Conservation (phyloP, 1,140 invertebrate species). For the Diabrotica undecimpunctata region DNA sequence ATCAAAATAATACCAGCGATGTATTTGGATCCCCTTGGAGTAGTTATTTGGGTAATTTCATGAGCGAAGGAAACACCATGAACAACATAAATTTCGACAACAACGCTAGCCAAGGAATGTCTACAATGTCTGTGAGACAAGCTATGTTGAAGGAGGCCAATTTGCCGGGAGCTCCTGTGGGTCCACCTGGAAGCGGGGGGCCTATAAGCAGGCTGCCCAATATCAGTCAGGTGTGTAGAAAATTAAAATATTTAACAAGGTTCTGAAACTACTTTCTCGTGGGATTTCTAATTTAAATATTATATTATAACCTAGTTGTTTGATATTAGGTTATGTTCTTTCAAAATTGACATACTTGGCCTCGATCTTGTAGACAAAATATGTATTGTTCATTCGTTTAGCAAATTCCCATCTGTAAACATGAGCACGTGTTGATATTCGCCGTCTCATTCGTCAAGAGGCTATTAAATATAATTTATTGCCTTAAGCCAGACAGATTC, state of each 20-base stretch:
- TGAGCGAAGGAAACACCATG: constrained; percentile 19
- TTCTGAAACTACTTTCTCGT: background rate
- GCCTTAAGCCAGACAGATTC: too few relatives aligned
- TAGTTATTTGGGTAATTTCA: constrained; percentile 20
- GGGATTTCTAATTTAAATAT: too few relatives aligned
- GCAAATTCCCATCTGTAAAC: too few relatives aligned
- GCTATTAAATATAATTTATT: too few relatives aligned
- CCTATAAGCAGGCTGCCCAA: constrained; percentile 6
- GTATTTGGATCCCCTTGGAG: constrained; percentile 32
- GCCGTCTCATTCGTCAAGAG: too few relatives aligned
- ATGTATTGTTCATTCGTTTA: too few relatives aligned
- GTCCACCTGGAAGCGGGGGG: constrained; percentile 8
- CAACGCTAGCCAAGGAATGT: constrained; percentile 28
- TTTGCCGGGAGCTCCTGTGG: constrained; percentile 16
- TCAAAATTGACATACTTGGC: too few relatives aligned
- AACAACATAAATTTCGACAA: background rate
- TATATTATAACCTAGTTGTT: too few relatives aligned
- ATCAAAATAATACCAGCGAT: constrained; percentile 20
- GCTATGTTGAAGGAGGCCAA: constrained; percentile 43
- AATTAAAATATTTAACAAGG: background rate
- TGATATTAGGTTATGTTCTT: too few relatives aligned
- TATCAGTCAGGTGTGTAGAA: background rate
- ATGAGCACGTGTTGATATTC: too few relatives aligned
- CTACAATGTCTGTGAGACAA: constrained; percentile 41
- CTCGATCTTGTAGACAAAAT: too few relatives aligned